Conservation (phyloP, 2,797 vertebrate species). For the Neostethus bicornis region DNA sequence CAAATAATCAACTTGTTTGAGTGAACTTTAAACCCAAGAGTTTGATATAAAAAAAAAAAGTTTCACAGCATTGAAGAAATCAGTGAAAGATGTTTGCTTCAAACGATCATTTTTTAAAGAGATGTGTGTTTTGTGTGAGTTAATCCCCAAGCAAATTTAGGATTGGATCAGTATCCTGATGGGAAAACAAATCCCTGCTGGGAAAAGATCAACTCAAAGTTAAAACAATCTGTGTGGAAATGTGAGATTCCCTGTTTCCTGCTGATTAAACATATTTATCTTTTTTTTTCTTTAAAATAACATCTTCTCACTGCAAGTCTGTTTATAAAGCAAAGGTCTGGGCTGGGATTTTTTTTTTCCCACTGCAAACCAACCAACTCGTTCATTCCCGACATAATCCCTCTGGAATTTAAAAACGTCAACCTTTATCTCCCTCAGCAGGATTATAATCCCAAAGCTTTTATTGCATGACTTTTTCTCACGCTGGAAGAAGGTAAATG, state of each 20-base stretch:
- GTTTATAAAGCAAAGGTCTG: too few relatives aligned
- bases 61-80: neutral
- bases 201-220: neutral
- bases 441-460: constrained; percentile 37
- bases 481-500: neutral
- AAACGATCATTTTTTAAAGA: neutral
- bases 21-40: too few relatives aligned
- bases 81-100: neutral
- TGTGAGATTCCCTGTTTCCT: neutral
- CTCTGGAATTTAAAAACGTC: constrained; percentile 27
- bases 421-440: constrained; percentile 13
- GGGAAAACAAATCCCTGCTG: neutral
- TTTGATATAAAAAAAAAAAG: too few relatives aligned
- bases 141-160: neutral
- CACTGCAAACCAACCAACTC: too few relatives aligned
- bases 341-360: too few relatives aligned
- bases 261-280: neutral
- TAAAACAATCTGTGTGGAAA: neutral
- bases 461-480: constrained; percentile 14
- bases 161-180: neutral
- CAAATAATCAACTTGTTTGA: too few relatives aligned
- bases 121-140: neutral
- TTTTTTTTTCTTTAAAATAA: too few relatives aligned
- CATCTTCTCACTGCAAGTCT: too few relatives aligned
- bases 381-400: constrained; percentile 22